Base-by-base conservation (phyloP, 2,888 invertebrate species). In the Cheilosia impressa region DNA sequence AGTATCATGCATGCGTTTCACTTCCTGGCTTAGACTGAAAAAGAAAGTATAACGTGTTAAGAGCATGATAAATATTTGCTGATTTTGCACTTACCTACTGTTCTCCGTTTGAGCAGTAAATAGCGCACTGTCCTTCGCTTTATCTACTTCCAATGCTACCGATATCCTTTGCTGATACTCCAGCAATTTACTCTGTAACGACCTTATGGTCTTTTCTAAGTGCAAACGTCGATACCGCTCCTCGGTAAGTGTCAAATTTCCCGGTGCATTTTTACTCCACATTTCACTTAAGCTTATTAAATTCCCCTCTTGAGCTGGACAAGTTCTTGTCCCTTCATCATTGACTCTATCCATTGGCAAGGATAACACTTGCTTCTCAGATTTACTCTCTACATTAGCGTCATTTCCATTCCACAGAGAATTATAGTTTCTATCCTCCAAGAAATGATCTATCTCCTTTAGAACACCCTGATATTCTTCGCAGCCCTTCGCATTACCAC, bases 91-190 rank as follows among this genome's bases (percentile, higher is more conserved):
- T 68, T 57, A 93, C 89, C 93, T 93, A 17, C 94, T 92, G 93
- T 95, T 95, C 0, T 95, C 94, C 15, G 94, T 94, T 73, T 95
- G 94, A 52, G 96, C 93, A 88, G 94, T 95, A 4, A 92, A 89
- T 71, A 97, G 94, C 0, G 96, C 95, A 0, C 93, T 91, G 88
- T 96, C 96, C 90, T 97, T 97, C 0, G 95, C 94, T 72, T 94
- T 94, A 90, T 97, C 97, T 0, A 97, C 95, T 90, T 95, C 94
- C 5, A 96, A 91, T 0, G 97, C 97, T 0, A 97, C 96, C 0
- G 96, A 96, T 34, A 97, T 90, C 88, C 95, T 95, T 90, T 97
- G 96, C 90, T 97, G 96, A 88, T 96, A 95, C 88, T 97, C 96
- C 31, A 97, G 92, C 63, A 96, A 92, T 87, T 95, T 95, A 88